Base-by-base conservation (phyloP, 2,888 invertebrate genomes). In the Ramazzottius varieornatus region DNA sequence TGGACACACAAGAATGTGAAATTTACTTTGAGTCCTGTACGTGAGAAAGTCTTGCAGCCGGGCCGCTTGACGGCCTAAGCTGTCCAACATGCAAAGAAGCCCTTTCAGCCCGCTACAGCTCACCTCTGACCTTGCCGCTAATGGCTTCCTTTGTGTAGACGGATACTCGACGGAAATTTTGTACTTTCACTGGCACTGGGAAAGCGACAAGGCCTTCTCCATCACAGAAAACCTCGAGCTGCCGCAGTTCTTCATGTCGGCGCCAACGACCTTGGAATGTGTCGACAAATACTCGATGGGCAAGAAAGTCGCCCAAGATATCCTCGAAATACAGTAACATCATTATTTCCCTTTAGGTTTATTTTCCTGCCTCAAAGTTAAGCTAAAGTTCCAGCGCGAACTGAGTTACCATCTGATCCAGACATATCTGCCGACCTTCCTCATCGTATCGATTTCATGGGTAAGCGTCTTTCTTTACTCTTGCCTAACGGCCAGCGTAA, bases 11-110 rank as follows among this genome's bases (percentile, higher is more conserved):
- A 67, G 33, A 33, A 46, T 66, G 66, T 33, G 46, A 65, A 1
- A 66, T 66, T 66, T 46, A 63, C 46, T 33, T 66, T 24, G 66
- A 66, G n/a, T 67, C 54, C 29, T 66, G 66, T 66, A 34, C 46
- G 66, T 66, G 40, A 40, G 13, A 40, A 40, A 40, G 20, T 20
- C 20, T 40, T 20, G n/a, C n/a, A n/a, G n/a, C n/a, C n/a, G n/a
- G n/a, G n/a, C n/a, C n/a, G n/a, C n/a, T n/a, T n/a, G n/a, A n/a
- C n/a, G n/a, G n/a, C n/a, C n/a, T n/a, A n/a, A n/a, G n/a, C n/a
- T n/a, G n/a, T n/a, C 40, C 40, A 40, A 40, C 20, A 13, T 8
- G 40, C 20, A 20, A 40, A 13, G 8, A 20, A 40, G 40, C 40
- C 40, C 40, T 8, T 40, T 40, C 40, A 40, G 20, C 20, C 40